phyloP scores from a whole-genome alignment of 2,797 vertebrate genomes.

The Streptopelia turtur region DNA sequence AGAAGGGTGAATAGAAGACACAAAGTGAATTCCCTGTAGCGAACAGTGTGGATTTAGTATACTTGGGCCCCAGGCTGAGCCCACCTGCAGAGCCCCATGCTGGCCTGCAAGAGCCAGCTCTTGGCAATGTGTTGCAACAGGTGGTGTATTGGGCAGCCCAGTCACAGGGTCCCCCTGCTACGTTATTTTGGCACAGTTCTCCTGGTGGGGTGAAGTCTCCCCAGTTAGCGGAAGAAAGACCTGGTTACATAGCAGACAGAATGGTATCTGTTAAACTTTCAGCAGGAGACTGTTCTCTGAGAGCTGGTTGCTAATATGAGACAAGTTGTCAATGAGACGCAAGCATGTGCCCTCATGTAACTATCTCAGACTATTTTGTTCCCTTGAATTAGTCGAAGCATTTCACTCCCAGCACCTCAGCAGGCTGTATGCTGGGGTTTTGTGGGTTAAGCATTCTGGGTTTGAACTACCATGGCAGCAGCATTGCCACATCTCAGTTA shows the following conservation, averaged over 20 bases:
- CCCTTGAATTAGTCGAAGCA: not conserved
- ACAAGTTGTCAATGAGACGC: not conserved
- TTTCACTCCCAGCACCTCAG: not conserved
- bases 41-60: not conserved
- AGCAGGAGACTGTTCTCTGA: not conserved
- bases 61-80: not conserved
- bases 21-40: not conserved
- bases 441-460: not conserved
- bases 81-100: accelerated
- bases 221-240: not conserved
- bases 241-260: not conserved
- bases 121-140: accelerated
- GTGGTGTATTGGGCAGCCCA: not conserved
- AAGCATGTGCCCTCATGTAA: not conserved
- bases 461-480: not conserved
- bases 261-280: accelerated
- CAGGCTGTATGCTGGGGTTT: not conserved
- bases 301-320: not conserved
- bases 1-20: not conserved
- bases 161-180: not conserved
- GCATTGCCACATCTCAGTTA: not conserved
- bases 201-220: not conserved
- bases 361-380: not conserved
- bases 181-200: not conserved
- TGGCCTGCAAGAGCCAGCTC: not conserved